These are phyloP conservation scores for Carapus acus DNA, from an alignment of 2,797 vertebrate species.

Conservation along the genomic window DNA sequence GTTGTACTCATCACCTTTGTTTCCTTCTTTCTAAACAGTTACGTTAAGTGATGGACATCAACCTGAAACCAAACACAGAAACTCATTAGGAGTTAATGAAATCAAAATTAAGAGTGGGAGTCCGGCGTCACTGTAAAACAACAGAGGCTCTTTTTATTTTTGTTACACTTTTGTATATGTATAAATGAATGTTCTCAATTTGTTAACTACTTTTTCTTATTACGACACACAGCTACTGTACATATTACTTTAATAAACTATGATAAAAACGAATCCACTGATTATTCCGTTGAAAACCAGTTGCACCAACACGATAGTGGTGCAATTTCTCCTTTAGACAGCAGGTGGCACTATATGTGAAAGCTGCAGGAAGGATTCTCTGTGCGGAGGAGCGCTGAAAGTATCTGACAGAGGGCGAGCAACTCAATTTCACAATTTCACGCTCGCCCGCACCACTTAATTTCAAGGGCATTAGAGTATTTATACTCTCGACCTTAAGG, in stretches of 20 bases:
- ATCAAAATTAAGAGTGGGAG: not conserved
- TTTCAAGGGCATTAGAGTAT: not conserved
- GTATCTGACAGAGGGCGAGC: slow-evolving; percentile 31
- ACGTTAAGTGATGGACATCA: not conserved
- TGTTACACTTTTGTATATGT: too few species aligned
- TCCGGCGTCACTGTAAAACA: too few species aligned
- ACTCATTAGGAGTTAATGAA: not conserved
- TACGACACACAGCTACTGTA: not conserved
- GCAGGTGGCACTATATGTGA: slow-evolving; percentile 26
- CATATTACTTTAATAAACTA: too few species aligned
- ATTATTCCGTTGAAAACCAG: too few species aligned
- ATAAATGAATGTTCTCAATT: too few species aligned
- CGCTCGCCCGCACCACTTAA: not conserved
- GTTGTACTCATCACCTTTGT: not conserved
- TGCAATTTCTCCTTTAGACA: slow-evolving; percentile 11
- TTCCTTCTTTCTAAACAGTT: slow-evolving; percentile 21
- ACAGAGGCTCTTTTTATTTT: too few species aligned
- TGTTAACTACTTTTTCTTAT: too few species aligned
- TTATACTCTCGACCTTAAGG: not conserved
- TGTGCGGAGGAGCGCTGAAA: slow-evolving; percentile 9
- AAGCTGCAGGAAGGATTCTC: slow-evolving; percentile 58
- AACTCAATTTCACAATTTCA: not conserved
- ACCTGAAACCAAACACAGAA: not conserved
- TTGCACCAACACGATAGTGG: too few species aligned
- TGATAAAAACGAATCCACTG: too few species aligned